phyloP scores from a whole-genome alignment of 30 jellyfish, hydroid and myxozoan species.

The Pelagia noctiluca region DNA sequence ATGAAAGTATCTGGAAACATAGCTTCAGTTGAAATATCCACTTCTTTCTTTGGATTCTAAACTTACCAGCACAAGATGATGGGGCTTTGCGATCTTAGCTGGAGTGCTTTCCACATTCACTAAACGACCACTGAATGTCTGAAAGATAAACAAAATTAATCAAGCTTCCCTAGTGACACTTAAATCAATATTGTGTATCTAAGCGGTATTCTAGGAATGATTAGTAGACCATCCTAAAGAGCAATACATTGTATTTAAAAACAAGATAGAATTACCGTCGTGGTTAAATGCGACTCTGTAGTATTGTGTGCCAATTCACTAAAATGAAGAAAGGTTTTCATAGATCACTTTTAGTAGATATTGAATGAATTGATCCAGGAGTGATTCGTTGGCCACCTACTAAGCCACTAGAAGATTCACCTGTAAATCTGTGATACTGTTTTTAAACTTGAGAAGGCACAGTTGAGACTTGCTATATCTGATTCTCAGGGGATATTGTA shows the following conservation, averaged over 20 bases:
- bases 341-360: neutral
- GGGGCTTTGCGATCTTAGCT: slow-evolving; percentile 38
- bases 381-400: too few species aligned
- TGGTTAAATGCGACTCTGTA: slow-evolving; percentile 24
- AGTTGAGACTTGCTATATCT: neutral
- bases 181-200: neutral
- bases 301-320: slow-evolving; percentile 69
- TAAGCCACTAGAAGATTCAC: neutral
- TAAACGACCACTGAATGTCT: slow-evolving; percentile 76
- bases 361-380: too few species aligned
- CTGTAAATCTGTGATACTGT: neutral
- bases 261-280: slow-evolving; percentile 48
- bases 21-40: too few species aligned
- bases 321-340: neutral
- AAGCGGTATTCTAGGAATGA: too few species aligned
- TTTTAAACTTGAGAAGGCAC: too few species aligned
- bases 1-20: too few species aligned
- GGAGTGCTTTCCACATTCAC: slow-evolving; percentile 76
- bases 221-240: neutral
- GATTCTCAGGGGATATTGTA: neutral
- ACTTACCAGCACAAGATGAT: neutral
- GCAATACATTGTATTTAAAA: neutral
- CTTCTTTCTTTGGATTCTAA: too few species aligned
- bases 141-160: slow-evolving; percentile 15
- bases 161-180: neutral